Base-by-base conservation (phyloP, 1,140 invertebrate species). In the Heliconius hewitsoni region DNA sequence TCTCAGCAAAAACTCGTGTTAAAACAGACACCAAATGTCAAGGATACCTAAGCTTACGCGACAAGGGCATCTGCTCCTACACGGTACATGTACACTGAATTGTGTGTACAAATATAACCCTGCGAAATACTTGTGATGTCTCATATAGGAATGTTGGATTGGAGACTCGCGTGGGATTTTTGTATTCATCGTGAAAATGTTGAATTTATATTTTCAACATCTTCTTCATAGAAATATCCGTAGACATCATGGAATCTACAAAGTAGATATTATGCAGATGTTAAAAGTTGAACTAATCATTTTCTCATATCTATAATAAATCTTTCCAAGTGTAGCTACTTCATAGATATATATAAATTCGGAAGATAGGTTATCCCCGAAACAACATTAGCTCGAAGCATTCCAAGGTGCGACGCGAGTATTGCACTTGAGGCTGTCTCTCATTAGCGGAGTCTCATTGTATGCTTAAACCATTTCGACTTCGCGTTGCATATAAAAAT, bases 401-500 rank as follows among this genome's bases (percentile, higher is more conserved):
- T 66, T 5, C 37, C 71, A 39, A 72, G 37, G 37, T 72, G 71
- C 19, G 71, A 37, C 37, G 71, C 71, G 34, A 50, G 57, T 71
- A 72, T 73, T 76, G 42, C 74, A 80, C 50, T 76, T 50, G 74
- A 73, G 55, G 57, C 42, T 50, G 71, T 39, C 52, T 78, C 74
- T 81, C 79, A 78, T 81, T 81, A 81, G 60, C 37, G 42, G 60
- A 77, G 75, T 52, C 60, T 66, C 50, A 78, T 77, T 77, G 71
- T 78, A 75, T 81, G 71, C 57, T 57, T 77, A 81, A 74, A 78
- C 72, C 76, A 78, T 78, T 73, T 55, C 76, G 57, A 55, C 66
- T 77, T 55, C 37, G 76, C 57, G 42, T 60, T 74, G 76, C 39
- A 77, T 81, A 73, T 81, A 74, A 73, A 77, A 81, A 81, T 74